A percentile compares a stretch with the other conserved stretches of the same genome.
phyloP scores from a whole-genome alignment of 2,113 vertebrate genomes.

The Gopherus flavomarginatus region DNA sequence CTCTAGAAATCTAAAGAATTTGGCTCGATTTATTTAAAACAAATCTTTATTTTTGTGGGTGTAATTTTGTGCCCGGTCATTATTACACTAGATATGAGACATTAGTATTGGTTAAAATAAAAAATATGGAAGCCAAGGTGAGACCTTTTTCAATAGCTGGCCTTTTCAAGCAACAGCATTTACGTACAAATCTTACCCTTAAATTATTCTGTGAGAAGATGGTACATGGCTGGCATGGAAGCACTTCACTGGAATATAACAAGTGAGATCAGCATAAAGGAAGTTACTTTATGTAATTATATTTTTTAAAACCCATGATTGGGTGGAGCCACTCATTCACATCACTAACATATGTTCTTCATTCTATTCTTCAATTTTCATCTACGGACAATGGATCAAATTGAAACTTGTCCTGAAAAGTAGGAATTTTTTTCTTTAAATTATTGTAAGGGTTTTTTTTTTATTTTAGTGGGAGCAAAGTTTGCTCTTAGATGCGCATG shows the following conservation, averaged over 20 bases:
- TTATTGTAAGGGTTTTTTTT: slow-evolving; percentile 2
- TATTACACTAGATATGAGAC: not conserved
- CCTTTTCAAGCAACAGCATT: not conserved
- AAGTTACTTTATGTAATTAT: slow-evolving; percentile 1
- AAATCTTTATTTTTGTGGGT: not conserved
- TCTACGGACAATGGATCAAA: not conserved
- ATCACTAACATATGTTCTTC: not conserved
- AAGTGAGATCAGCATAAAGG: not conserved
- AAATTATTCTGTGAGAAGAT: not conserved
- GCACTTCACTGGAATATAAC: slow-evolving; percentile 4
- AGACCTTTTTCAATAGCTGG: not conserved
- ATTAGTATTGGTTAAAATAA: not conserved
- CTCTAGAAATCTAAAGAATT: not conserved
- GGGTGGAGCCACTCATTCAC: not conserved
- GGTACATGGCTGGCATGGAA: not conserved
- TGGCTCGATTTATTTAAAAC: not conserved
- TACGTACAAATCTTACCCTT: not conserved
- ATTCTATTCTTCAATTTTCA: not conserved
- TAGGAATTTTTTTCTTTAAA: not conserved
- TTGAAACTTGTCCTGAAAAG: slow-evolving; percentile 23
- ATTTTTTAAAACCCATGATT: not conserved
- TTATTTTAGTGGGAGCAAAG: slow-evolving; percentile 52
- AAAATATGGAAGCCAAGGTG: not conserved
- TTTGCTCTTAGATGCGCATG: slow-evolving; percentile 39
- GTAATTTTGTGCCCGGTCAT: not conserved